These are phyloP conservation scores for Chionis minor DNA, from an alignment of 2,113 vertebrate species.

Conservation along the genomic window DNA sequence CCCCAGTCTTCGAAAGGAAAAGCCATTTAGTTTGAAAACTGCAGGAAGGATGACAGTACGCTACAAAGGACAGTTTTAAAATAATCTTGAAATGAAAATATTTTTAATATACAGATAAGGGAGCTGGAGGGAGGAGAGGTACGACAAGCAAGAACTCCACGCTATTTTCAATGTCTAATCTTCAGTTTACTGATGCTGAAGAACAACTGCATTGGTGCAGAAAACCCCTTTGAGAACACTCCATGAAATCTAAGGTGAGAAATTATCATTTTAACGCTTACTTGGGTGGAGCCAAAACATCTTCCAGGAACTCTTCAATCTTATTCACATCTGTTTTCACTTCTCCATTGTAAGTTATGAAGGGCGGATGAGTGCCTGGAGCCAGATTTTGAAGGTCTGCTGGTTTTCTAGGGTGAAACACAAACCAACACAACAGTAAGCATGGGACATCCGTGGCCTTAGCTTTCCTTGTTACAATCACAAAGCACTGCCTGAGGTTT, in stretches of 20 bases:
- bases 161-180: not conserved
- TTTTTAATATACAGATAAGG: not conserved
- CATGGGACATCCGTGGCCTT: not conserved
- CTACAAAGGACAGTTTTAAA: no score
- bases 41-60: no score
- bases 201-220: not conserved
- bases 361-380: conserved; percentile 96
- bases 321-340: conserved; percentile 99
- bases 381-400: conserved; percentile 98
- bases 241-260: not conserved
- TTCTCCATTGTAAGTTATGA: conserved; percentile 95
- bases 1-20: no score
- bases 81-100: no score
- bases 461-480: not conserved
- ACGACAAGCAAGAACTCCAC: not conserved
- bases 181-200: not conserved
- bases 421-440: not conserved
- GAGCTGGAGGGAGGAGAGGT: not conserved
- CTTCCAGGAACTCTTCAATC: conserved; percentile 98
- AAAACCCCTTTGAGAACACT: not conserved
- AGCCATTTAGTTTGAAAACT: no score
- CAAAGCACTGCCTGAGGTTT: not conserved
- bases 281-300: conserved; percentile 94
- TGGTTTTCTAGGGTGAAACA: conserved; percentile 84
- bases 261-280: conserved; percentile 69